phyloP scores from a whole-genome alignment of 2,113 vertebrate genomes.

The Trinectes maculatus region DNA sequence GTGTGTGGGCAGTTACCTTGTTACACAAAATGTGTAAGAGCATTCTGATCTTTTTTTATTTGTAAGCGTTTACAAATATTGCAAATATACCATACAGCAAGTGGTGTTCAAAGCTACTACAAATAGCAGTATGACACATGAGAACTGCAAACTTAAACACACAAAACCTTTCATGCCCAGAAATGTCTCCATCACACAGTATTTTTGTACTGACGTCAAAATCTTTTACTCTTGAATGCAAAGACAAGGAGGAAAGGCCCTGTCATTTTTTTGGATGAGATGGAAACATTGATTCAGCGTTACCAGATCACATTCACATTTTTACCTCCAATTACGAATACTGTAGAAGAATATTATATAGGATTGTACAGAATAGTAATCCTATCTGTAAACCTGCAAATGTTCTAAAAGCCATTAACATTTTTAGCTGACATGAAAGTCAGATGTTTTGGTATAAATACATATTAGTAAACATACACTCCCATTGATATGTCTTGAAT shows the following conservation, averaged over 20 bases:
- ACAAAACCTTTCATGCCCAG: neutral
- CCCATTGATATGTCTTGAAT: neutral
- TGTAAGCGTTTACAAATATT: slow-evolving; percentile 62
- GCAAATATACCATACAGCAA: slow-evolving; percentile 51
- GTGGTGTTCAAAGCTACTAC: slow-evolving; percentile 1
- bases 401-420: neutral
- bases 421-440: neutral
- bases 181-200: neutral
- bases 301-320: too few species aligned
- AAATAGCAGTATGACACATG: neutral
- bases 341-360: too few species aligned
- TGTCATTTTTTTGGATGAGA: too few species aligned
- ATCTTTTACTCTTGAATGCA: too few species aligned
- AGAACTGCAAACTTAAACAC: slow-evolving; percentile 21
- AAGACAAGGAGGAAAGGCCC: neutral
- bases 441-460: neutral
- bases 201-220: neutral
- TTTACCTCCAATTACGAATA: too few species aligned
- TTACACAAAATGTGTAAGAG: neutral
- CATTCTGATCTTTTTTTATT: slow-evolving; percentile 60
- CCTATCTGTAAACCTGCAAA: too few species aligned
- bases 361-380: too few species aligned
- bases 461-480: neutral
- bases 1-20: too few species aligned
- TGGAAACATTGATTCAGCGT: too few species aligned